Evolutionary conservation across 2,113 vertebrate species (phyloP).

Genomic region (Mustelus asterias): DNA sequence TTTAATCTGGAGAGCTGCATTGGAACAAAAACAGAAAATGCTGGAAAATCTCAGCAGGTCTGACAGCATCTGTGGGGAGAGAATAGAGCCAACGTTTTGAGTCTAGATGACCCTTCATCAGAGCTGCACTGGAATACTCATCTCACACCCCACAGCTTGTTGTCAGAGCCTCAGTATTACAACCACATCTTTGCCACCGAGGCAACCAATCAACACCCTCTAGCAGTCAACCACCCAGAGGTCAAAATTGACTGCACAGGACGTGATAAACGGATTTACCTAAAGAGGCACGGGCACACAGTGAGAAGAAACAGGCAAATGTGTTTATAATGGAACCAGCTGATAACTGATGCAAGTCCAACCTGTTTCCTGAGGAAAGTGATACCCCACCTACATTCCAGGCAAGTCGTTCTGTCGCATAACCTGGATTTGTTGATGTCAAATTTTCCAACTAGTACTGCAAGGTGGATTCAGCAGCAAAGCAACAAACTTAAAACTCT

Average conservation of each 20-base stretch:
- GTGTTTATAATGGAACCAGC: background rate
- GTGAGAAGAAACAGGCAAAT: background rate
- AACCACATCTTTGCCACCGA: too few relatives aligned
- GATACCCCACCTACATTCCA: constrained; percentile 12
- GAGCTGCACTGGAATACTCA: background rate
- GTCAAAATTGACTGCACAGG: background rate
- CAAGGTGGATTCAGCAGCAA: background rate
- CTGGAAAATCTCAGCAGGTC: too few relatives aligned
- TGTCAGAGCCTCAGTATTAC: background rate
- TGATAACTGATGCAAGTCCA: background rate
- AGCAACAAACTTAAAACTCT: background rate
- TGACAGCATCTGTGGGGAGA: too few relatives aligned
- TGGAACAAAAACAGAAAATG: background rate
- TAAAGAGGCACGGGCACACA: background rate
- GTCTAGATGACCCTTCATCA: too few relatives aligned
- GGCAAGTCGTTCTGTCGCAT: background rate
- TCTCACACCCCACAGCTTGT: too few relatives aligned
- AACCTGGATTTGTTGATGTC: background rate
- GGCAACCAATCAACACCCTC: background rate
- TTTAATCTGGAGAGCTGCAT: background rate
- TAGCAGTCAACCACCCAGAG: background rate
- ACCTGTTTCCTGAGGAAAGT: constrained; percentile 25
- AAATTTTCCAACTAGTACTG: background rate
- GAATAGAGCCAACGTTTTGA: too few relatives aligned
- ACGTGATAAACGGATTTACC: background rate